Evolutionary conservation across 2,888 invertebrate genomes (phyloP).

Genomic region (Drosophila melanosoma): DNA sequence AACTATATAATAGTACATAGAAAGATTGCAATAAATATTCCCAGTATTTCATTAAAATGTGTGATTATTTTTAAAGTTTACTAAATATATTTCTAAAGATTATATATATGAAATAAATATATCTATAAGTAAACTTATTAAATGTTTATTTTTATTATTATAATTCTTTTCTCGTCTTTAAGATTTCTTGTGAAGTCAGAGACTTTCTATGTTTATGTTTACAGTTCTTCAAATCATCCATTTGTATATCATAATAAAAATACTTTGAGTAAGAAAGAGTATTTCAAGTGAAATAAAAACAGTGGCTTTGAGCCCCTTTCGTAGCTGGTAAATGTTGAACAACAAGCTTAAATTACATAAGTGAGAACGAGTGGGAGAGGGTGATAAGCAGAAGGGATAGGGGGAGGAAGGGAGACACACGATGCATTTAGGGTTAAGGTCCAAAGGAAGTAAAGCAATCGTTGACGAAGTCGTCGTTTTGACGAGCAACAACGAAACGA

Average conservation of each 20-base stretch:
- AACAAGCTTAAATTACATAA: constrained; percentile 71
- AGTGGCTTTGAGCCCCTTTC: constrained; percentile 48
- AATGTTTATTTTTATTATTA: not conserved
- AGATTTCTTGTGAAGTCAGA: not conserved
- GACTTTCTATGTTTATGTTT: not conserved
- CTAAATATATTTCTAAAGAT: too few relatives aligned
- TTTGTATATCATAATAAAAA: not conserved
- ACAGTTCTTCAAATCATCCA: not conserved
- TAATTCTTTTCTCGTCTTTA: not conserved
- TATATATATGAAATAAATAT: not conserved
- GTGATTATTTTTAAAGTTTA: not conserved
- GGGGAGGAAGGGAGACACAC: constrained; percentile 14
- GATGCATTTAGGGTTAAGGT: constrained; percentile 65
- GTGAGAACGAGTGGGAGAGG: constrained; percentile 9
- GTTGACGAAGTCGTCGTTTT: constrained; percentile 31
- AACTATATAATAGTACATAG: too few relatives aligned
- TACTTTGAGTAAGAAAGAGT: constrained; percentile 16
- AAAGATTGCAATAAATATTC: too few relatives aligned
- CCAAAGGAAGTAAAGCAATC: constrained; percentile 29
- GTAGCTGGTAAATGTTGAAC: constrained; percentile 59
- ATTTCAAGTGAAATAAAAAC: constrained; percentile 44
- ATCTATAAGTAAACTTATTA: not conserved
- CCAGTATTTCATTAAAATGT: too few relatives aligned
- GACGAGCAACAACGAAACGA: constrained; percentile 23
- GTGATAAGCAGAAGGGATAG: not conserved